These are phyloP conservation scores for Etheostoma spectabile DNA, from an alignment of 2,113 vertebrate genomes.

Conservation along the genomic window DNA sequence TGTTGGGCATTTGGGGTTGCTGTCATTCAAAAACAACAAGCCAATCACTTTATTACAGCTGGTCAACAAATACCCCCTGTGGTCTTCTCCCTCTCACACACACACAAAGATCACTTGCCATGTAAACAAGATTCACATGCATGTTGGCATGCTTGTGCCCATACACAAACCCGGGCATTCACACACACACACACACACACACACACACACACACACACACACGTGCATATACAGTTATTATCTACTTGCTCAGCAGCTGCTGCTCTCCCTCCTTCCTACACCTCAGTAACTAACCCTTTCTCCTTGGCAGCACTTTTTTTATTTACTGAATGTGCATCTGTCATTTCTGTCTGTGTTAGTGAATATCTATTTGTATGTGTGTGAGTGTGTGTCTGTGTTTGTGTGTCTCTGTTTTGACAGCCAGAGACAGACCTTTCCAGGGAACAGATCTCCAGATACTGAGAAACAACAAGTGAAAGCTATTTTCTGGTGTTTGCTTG, in stretches of 20 bases:
- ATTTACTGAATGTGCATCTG: conserved; percentile 66
- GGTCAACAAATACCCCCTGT: conserved; percentile 44
- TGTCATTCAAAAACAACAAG: conserved; percentile 62
- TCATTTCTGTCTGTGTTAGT: conserved; percentile 31
- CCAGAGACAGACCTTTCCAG: conserved; percentile 55
- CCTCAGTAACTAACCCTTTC: conserved; percentile 46
- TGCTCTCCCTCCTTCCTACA: conserved; percentile 19
- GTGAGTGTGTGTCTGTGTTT: conserved; percentile 10
- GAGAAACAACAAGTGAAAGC: conserved; percentile 71
- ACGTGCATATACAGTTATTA: neutral
- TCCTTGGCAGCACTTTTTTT: conserved; percentile 53
- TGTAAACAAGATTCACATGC: conserved; percentile 27
- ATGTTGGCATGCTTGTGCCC: conserved; percentile 12
- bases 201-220: conserved; percentile 3
- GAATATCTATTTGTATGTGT: conserved; percentile 30
- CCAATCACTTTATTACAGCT: conserved; percentile 65
- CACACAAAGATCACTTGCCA: conserved; percentile 30
- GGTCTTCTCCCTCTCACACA: conserved; percentile 33
- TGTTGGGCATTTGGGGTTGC: conserved; percentile 44
- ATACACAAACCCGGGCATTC: conserved; percentile 16
- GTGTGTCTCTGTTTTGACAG: conserved; percentile 58
- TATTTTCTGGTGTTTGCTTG: conserved; percentile 71
- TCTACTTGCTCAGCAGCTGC: conserved; percentile 41
- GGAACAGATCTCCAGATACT: conserved; percentile 75
- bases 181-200: neutral